Base-by-base conservation (phyloP, 2,113 vertebrate genomes). In the Oryzias curvinotus region DNA sequence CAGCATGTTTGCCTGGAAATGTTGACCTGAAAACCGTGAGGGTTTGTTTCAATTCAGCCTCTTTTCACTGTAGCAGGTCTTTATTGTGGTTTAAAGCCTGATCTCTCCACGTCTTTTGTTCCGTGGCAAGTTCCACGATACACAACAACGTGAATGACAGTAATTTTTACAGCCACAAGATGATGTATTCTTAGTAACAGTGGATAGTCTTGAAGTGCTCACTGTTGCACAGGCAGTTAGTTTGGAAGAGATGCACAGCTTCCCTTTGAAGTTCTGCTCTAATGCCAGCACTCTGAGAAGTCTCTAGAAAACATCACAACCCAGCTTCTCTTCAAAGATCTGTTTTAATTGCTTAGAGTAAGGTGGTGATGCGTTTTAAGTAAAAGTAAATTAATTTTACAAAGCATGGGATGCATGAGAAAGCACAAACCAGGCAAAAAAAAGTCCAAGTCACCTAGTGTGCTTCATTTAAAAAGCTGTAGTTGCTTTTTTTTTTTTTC, bases 261-360 rank as follows among this genome's bases (percentile, higher is more conserved):
- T 84, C 52, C 58, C 85, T 88, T 88, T 87, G 84, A 89, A 85
- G 86, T 85, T 66, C 23, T 81, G 68, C 66, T 64, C 73, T 71
- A 68, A 75, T 51, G 65, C 56, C 50, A 42, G 47, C 45, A 50
- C 74, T 67, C 64, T 64, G 46, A 79, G 74, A 58, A 7, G 44
- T 51, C 36, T 45, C 51, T 53, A 55, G 53, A 83, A 76, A 68
- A 75, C 57, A 64, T 52, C 65, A 57, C 57, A 83, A 49, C 63
- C 51, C 57, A 67, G 60, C 71, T 47, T 68, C 70, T 67, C 65
- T 64, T 52, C 52, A 30, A 53, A 16, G 49, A 79, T 52, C 68
- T 68, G n/a, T 75, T 74, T 82, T 56, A 68, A 56, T 67, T 54
- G 77, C 77, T 62, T 63, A 81, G 45, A 56, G 67, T 66, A 74